Base-by-base conservation (phyloP, 2,888 invertebrate species). In the Synergus laeviventris region DNA sequence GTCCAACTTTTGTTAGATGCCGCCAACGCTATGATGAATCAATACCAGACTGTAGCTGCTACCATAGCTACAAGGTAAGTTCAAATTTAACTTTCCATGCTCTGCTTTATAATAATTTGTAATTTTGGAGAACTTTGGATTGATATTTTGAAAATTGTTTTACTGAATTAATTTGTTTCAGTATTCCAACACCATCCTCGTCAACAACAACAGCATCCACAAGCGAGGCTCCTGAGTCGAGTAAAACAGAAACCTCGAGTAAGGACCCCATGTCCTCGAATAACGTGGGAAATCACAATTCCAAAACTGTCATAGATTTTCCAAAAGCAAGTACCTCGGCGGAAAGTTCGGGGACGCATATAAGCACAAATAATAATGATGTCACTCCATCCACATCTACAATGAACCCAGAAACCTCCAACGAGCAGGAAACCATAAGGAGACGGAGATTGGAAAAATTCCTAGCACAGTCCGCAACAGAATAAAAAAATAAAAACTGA, bases 1-100 rank as follows among this genome's bases (percentile, higher is more conserved):
- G 96, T 98, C 83, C 95, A 97, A 92, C 93, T 97, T 1, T 94
- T 99, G 91, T 91, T 99, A 84, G 99, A 99, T 91, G 97, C 98
- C 60, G 98, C 98, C 3, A 96, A 96, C 79, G 92, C 97, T 73
- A 95, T 99, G 92, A 97, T 99, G 96, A 96, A 97, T 87, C 98
- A 99, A 90, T 99, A 99, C 91, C 94, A 95, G 78, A 92, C 94
- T 73, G 94, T 95, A 31, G 94, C 94, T 73, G 92, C 94, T 70
- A 85, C 92, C 16, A 31, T 70, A 70, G 45, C 31, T 89, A 89
- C 89, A 79, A 84, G 89, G 91, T 86, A 82, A 90, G 84, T 85
- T 36, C 14, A 18, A 62, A 38, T 9, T 16, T 18, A 39, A 18
- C 5, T 39, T 49, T 49, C 1, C 11, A 3, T 11, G 42, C 12